Percentiles rank a stretch among this genome's conserved stretches.
These are phyloP conservation scores for Coenobita brevimanus DNA, from an alignment of 1,140 invertebrate species.

Conservation along the genomic window DNA sequence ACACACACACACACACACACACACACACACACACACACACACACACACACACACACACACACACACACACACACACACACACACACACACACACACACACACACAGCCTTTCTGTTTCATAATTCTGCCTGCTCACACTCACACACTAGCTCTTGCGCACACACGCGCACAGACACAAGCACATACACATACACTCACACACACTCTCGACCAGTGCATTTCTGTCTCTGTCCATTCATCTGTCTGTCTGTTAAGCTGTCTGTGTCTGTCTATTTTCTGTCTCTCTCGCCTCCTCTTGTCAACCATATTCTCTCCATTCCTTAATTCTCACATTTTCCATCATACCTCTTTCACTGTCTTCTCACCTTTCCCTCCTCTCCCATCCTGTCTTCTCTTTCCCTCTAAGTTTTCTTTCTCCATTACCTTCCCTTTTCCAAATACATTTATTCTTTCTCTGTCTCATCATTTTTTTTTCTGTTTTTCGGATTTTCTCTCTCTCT, in stretches of 20 bases:
- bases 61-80: no score
- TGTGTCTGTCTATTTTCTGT: conserved; percentile 5
- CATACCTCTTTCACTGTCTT: not conserved
- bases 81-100: no score
- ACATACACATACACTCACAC: not conserved
- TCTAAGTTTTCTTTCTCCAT: not conserved
- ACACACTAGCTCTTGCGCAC: no score
- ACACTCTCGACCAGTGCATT: not conserved
- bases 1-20: not conserved
- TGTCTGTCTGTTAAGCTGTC: conserved; percentile 8
- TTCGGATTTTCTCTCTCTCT: not conserved
- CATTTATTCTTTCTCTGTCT: not conserved
- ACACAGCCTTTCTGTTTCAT: no score
- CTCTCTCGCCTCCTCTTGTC: conserved; percentile 12
- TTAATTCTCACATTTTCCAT: not conserved
- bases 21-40: no score
- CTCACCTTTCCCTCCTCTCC: not conserved
- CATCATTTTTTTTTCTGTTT: not conserved
- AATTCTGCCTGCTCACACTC: no score
- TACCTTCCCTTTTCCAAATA: not conserved
- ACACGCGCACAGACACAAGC: no score
- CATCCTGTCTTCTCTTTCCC: not conserved
- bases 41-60: no score
- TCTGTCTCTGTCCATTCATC: not conserved
- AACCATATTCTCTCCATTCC: no score